Conservation (phyloP, 2,113 vertebrate genomes). For the Heterochromis multidens region DNA sequence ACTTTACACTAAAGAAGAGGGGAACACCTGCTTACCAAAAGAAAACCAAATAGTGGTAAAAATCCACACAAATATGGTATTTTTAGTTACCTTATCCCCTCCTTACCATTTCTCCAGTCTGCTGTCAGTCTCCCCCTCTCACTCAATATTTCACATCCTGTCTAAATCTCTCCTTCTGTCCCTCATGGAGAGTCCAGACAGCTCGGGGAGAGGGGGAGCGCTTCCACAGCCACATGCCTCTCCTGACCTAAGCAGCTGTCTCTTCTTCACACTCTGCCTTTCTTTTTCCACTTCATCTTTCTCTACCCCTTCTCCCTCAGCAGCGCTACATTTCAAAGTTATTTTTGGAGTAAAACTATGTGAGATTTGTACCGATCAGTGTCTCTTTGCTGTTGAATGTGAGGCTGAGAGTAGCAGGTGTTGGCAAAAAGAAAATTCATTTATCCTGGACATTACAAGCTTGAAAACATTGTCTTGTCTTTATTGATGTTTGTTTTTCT, state of each 20-base stretch:
- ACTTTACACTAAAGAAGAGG: not conserved
- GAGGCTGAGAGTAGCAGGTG: not conserved
- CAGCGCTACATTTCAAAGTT: not conserved
- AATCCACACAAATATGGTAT: not conserved
- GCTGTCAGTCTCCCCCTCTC: not conserved
- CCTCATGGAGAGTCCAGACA: slow-evolving; percentile 23
- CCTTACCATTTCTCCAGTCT: not conserved
- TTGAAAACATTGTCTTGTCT: not conserved
- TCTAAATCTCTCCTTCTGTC: slow-evolving; percentile 18
- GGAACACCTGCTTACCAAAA: not conserved
- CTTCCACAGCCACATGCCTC: not conserved
- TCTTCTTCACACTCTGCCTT: slow-evolving; percentile 21
- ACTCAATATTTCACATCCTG: slow-evolving; percentile 46
- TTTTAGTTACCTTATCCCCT: not conserved
- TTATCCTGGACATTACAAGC: not conserved
- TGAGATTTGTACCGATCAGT: not conserved
- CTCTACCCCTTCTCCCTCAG: not conserved
- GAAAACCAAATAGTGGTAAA: not conserved
- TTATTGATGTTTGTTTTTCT: not conserved
- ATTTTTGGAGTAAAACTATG: not conserved
- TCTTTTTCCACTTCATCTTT: not conserved
- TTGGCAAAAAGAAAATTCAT: not conserved
- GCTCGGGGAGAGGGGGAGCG: slow-evolving; percentile 10
- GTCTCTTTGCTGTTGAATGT: not conserved
- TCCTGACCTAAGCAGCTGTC: slow-evolving; percentile 54